These are phyloP conservation scores for Athripsodes cinereus DNA, from an alignment of 2,888 invertebrate species.

Conservation along the genomic window DNA sequence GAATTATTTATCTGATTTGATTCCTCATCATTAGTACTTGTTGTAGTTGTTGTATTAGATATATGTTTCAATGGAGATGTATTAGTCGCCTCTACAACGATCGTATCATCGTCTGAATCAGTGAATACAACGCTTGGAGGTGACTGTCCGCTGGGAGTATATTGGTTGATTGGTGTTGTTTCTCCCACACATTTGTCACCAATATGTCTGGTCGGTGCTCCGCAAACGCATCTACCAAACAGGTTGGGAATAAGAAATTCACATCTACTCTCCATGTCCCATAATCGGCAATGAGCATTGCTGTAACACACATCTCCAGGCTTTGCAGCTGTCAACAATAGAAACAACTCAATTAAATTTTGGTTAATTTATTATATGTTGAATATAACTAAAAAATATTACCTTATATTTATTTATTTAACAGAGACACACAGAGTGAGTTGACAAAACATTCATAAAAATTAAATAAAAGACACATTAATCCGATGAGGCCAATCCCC, in stretches of 20 bases:
- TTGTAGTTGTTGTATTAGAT: constrained; percentile 27
- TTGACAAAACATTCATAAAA: no score
- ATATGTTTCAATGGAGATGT: not conserved
- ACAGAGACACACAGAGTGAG: no score
- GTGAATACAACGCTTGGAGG: constrained; percentile 28
- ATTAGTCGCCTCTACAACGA: constrained; percentile 37
- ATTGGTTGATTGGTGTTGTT: constrained; percentile 32
- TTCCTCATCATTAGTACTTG: constrained; percentile 24
- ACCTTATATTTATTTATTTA: no score
- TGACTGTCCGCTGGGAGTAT: constrained; percentile 30
- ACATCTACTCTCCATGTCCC: constrained; percentile 78
- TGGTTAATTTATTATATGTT: no score
- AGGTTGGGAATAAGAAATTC: constrained; percentile 85
- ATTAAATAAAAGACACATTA: no score
- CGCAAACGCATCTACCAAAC: constrained; percentile 83
- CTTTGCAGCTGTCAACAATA: constrained; percentile 60
- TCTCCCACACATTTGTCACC: constrained; percentile 58
- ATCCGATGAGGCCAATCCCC: no score
- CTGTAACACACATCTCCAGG: constrained; percentile 86
- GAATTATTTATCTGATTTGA: constrained; percentile 33
- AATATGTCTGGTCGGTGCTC: constrained; percentile 56
- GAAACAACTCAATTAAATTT: no score
- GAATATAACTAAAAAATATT: no score
- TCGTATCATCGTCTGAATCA: constrained; percentile 39
- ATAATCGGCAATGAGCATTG: constrained; percentile 81